Conservation (phyloP, 35 echinoderm and acorn worm species). For the Apostichopus californicus region DNA sequence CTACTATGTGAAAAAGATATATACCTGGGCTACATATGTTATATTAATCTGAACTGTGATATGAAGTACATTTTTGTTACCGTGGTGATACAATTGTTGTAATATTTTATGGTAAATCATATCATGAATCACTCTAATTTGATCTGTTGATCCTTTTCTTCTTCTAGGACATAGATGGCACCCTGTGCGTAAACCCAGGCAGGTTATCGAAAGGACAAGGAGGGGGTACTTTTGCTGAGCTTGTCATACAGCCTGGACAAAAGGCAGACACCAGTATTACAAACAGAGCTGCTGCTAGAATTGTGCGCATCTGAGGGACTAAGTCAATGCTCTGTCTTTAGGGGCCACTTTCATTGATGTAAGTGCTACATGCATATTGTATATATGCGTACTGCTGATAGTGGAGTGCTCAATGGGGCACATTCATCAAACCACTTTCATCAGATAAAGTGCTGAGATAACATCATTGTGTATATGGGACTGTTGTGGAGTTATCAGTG, state of each 20-base stretch:
- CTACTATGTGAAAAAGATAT: too few species aligned
- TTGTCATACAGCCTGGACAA: slow-evolving; percentile 67
- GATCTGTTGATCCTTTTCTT: not conserved
- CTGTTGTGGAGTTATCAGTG: too few species aligned
- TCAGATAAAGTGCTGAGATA: too few species aligned
- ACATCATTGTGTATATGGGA: too few species aligned
- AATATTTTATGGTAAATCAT: not conserved
- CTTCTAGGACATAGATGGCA: slow-evolving; percentile 76
- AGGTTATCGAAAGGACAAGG: slow-evolving; percentile 84
- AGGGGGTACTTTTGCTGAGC: slow-evolving; percentile 81
- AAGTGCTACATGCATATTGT: not conserved
- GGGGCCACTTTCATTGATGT: not conserved
- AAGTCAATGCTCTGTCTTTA: not conserved
- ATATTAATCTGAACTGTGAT: too few species aligned
- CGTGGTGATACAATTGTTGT: not conserved
- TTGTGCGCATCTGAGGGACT: slow-evolving; percentile 65
- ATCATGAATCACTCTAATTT: not conserved
- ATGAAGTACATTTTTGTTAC: too few species aligned
- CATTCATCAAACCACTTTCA: too few species aligned
- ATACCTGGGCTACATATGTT: too few species aligned
- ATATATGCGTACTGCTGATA: too few species aligned
- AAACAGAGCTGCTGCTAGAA: slow-evolving; percentile 60
- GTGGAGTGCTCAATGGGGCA: too few species aligned
- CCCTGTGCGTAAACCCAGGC: slow-evolving; percentile 85
- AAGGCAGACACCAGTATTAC: slow-evolving; percentile 9